These are phyloP conservation scores for Xiphophorus birchmanni DNA, from an alignment of 2,797 vertebrate genomes.

Conservation along the genomic window DNA sequence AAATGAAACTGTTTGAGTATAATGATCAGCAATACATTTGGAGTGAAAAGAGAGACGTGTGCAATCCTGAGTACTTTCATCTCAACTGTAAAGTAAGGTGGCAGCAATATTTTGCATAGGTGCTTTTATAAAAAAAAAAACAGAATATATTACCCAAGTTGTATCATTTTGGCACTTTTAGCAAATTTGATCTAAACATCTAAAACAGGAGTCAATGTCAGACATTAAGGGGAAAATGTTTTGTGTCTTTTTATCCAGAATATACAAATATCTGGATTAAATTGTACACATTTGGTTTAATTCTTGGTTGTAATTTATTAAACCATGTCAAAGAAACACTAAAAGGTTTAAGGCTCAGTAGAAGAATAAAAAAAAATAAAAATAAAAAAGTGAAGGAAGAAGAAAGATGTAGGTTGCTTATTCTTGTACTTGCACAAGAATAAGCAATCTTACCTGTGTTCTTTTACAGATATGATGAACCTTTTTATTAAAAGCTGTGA, in stretches of 20 bases:
- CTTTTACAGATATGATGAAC: slow-evolving; percentile 13
- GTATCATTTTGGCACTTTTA: not conserved
- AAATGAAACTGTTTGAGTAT: not conserved
- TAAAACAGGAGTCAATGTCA: not conserved
- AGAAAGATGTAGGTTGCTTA: not conserved
- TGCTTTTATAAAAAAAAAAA: not conserved
- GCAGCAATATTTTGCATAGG: not conserved
- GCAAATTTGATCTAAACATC: not conserved
- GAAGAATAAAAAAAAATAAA: no score
- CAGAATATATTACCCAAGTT: not conserved
- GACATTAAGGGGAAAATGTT: not conserved
- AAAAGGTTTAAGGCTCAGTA: not conserved
- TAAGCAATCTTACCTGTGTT: no score
- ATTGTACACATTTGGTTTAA: not conserved
- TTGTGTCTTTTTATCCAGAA: not conserved
- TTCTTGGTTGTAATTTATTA: not conserved
- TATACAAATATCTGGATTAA: not conserved
- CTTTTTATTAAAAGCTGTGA: slow-evolving; percentile 13
- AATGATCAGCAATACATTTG: not conserved
- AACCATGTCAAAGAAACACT: not conserved
- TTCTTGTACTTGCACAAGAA: not conserved
- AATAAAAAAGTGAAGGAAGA: not conserved
- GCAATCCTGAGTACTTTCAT: not conserved
- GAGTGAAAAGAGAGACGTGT: not conserved
- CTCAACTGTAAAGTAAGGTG: not conserved